A percentile compares a stretch with the other conserved stretches of the same genome.
phyloP scores from a whole-genome alignment of 2,888 invertebrate genomes.

The Priocnemis perturbator region DNA sequence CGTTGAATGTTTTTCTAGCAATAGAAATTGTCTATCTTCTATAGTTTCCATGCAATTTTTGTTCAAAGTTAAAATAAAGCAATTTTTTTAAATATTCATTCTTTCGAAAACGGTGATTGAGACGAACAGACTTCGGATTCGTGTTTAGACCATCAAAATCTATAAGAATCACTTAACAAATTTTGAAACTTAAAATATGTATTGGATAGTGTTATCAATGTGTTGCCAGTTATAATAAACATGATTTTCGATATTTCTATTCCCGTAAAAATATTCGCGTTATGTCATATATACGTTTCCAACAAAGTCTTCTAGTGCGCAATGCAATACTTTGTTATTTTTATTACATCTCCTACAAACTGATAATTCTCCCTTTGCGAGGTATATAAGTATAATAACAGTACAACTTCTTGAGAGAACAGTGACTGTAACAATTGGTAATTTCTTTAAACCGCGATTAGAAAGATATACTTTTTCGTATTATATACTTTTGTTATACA shows the following conservation, averaged over 20 bases:
- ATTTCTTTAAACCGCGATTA: conserved; percentile 28
- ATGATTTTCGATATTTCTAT: conserved; percentile 12
- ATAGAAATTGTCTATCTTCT: no score
- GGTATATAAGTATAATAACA: conserved; percentile 24
- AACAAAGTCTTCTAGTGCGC: conserved; percentile 2
- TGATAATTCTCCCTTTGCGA: not conserved
- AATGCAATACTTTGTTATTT: conserved; percentile 9
- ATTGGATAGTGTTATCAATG: not conserved
- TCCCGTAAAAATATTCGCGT: conserved; percentile 3
- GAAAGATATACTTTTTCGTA: conserved; percentile 35
- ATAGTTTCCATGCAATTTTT: no score
- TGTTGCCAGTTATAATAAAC: not conserved
- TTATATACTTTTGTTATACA: conserved; percentile 30
- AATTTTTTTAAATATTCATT: no score
- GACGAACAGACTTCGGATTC: no score
- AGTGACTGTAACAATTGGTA: conserved; percentile 19
- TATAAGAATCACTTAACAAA: no score
- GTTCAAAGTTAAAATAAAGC: no score
- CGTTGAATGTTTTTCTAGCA: no score
- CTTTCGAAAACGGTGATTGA: no score
- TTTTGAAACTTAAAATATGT: no score
- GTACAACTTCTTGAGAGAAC: conserved; percentile 30
- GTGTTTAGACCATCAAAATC: no score
- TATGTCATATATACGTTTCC: not conserved
- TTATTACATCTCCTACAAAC: not conserved